These are phyloP conservation scores for Melanotaenia trifasciata DNA, from an alignment of 2,797 vertebrate genomes.

Conservation along the genomic window DNA sequence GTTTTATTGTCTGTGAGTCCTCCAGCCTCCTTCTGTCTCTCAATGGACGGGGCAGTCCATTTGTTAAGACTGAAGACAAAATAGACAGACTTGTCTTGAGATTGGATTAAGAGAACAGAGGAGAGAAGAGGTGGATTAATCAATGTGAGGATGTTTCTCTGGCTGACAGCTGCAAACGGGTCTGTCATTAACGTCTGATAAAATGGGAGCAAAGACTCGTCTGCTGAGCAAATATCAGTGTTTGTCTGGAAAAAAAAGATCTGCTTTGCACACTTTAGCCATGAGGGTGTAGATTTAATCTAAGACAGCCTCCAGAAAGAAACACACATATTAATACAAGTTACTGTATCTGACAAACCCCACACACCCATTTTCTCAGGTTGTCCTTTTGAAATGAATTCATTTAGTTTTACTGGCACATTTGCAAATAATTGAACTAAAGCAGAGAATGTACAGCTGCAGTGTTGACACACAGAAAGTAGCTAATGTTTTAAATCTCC, in stretches of 20 bases:
- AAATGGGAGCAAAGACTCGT: conserved; percentile 39
- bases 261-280: conserved; percentile 16
- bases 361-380: conserved; percentile 4
- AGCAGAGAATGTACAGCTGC: conserved; percentile 19
- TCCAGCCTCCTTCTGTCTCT: conserved; percentile 23
- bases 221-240: conserved; percentile 44
- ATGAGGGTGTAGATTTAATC: conserved; percentile 32
- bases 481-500: conserved; percentile 50
- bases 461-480: conserved; percentile 23
- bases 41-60: conserved; percentile 57
- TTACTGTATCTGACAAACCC: conserved; percentile 16
- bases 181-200: conserved; percentile 68
- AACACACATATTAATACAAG: conserved; percentile 10
- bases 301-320: conserved; percentile 18
- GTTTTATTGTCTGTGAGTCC: conserved; percentile 49
- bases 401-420: conserved; percentile 25
- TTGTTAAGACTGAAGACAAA: conserved; percentile 59
- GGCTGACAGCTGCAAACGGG: conserved; percentile 67
- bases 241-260: conserved; percentile 34
- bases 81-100: conserved; percentile 60
- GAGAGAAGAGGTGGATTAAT: conserved; percentile 72
- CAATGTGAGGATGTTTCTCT: conserved; percentile 60
- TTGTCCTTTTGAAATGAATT: conserved; percentile 23
- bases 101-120: conserved; percentile 69
- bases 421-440: conserved; percentile 39